These are phyloP conservation scores for Mustela nigripes DNA, from an alignment of 2,113 vertebrate genomes.

Conservation along the genomic window DNA sequence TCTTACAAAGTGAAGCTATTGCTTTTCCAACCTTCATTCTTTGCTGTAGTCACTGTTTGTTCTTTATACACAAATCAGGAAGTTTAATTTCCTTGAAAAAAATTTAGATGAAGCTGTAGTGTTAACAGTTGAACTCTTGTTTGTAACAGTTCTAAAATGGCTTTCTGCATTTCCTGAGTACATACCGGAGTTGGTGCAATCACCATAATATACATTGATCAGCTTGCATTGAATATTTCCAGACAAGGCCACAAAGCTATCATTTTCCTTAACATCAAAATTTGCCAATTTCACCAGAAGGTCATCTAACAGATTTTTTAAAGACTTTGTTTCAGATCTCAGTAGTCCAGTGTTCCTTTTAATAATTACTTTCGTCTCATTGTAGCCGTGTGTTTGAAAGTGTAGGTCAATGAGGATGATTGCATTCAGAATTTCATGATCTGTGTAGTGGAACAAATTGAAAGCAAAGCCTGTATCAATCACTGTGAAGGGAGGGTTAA, in stretches of 20 bases:
- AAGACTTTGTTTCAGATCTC: slow-evolving; percentile 91
- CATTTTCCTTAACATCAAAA: slow-evolving; percentile 86
- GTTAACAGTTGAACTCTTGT: slow-evolving; percentile 68
- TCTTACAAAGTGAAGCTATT: slow-evolving; percentile 73
- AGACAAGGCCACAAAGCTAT: slow-evolving; percentile 81
- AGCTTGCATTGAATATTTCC: slow-evolving; percentile 80
- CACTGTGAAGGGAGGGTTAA: slow-evolving; percentile 98
- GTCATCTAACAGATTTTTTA: slow-evolving; percentile 90
- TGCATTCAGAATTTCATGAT: slow-evolving; percentile 97
- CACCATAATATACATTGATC: slow-evolving; percentile 69
- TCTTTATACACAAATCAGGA: slow-evolving; percentile 69
- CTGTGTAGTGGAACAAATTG: slow-evolving; percentile 99
- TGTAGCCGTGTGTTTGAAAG: slow-evolving; percentile 93
- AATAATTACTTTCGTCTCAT: slow-evolving; percentile 94
- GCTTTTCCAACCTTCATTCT: slow-evolving; percentile 78
- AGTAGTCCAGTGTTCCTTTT: slow-evolving; percentile 90
- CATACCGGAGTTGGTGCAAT: not conserved
- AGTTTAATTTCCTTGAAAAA: slow-evolving; percentile 75
- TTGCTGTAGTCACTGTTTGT: slow-evolving; percentile 74
- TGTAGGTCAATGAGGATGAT: slow-evolving; percentile 97
- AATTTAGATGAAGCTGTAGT: not conserved
- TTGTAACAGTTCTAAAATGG: slow-evolving; percentile 67
- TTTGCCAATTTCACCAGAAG: slow-evolving; percentile 89
- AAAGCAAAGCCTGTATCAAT: slow-evolving; percentile 99
- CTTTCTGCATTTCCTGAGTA: slow-evolving; percentile 77